Conservation (phyloP, 2,797 vertebrate genomes). For the Sebastes trivittatus region DNA sequence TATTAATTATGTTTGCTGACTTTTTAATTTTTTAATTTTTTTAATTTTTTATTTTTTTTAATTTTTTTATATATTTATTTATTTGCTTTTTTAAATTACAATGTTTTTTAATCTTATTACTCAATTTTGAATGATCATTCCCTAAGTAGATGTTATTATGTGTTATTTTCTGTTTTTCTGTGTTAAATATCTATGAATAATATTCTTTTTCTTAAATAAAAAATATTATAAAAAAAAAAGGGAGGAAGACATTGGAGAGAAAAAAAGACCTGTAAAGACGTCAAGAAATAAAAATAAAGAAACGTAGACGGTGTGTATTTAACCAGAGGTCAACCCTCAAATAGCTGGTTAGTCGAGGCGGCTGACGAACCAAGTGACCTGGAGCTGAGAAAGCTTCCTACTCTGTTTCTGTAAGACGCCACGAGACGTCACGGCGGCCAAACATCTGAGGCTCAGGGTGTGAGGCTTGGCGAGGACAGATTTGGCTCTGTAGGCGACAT, state of each 20-base stretch:
- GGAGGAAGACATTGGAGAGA: neutral
- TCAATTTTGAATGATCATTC: no score
- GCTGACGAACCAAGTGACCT: constrained; percentile 26
- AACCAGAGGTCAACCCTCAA: constrained; percentile 1
- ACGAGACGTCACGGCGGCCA: neutral
- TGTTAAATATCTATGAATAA: no score
- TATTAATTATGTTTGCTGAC: no score
- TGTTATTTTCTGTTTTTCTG: no score
- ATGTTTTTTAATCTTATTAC: no score
- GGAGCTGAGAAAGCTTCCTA: neutral
- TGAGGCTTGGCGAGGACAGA: constrained; percentile 28
- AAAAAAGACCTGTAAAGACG: neutral
- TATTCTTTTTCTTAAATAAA: no score
- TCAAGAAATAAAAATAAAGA: neutral
- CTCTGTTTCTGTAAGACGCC: constrained; percentile 1
- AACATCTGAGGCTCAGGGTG: constrained; percentile 19
- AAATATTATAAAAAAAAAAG: no score
- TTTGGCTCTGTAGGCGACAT: neutral
- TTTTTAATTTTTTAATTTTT: no score
- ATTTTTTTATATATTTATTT: no score
- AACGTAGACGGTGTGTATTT: neutral
- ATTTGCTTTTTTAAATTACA: no score
- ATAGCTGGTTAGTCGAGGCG: neutral
- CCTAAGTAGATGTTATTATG: no score
- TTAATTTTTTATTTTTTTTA: no score